Conservation (phyloP, 2,113 vertebrate genomes). For the Nymphicus hollandicus region DNA sequence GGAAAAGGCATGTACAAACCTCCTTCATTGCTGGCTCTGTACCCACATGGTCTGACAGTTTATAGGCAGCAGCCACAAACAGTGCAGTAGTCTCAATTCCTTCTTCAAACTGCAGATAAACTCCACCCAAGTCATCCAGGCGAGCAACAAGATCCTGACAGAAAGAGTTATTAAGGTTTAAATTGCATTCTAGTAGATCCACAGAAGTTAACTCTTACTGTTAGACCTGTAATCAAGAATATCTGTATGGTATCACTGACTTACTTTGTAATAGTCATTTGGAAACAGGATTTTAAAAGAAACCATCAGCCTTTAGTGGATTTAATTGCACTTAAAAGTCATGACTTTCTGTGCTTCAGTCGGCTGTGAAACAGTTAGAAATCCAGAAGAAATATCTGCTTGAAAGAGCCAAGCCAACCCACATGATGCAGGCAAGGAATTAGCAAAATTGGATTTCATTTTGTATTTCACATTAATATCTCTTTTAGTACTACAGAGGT, state of each 20-base stretch:
- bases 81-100: conserved; percentile 92
- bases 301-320: neutral
- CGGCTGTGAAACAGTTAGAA: neutral
- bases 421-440: neutral
- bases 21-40: conserved; percentile 93
- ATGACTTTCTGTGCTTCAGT: neutral
- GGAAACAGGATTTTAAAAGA: neutral
- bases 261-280: neutral
- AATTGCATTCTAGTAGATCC: neutral
- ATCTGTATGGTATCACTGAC: neutral
- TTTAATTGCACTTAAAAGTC: neutral
- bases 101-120: conserved; percentile 98
- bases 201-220: neutral
- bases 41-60: conserved; percentile 91
- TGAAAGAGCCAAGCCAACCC: neutral
- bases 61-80: conserved; percentile 92
- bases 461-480: neutral
- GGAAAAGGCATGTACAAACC: conserved; percentile 67
- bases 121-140: conserved; percentile 93
- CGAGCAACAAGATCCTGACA: conserved; percentile 92
- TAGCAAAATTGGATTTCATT: neutral
- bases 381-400: neutral
- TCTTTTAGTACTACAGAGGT: neutral
- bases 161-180: neutral
- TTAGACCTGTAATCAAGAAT: neutral